Conservation (phyloP, 2,113 vertebrate species). For the Microcebus griseorufus region DNA sequence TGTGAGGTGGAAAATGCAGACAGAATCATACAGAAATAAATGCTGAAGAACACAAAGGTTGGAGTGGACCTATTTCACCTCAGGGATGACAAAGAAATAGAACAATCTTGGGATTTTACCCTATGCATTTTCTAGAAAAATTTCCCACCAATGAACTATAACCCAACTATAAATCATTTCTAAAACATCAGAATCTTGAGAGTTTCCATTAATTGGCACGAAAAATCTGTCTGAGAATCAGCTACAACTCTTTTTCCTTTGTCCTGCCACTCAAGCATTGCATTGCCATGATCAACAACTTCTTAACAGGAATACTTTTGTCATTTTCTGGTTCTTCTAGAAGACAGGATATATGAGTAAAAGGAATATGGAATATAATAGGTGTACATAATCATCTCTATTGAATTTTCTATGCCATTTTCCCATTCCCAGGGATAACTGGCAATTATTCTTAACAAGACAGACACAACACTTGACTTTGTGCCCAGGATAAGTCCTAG, state of each 20-base stretch:
- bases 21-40: constrained; percentile 19
- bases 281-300: not conserved
- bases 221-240: not conserved
- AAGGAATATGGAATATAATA: not conserved
- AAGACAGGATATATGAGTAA: not conserved
- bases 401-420: not conserved
- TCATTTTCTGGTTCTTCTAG: not conserved
- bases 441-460: not conserved
- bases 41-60: not conserved
- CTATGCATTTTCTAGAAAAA: not conserved
- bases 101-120: not conserved
- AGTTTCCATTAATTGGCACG: not conserved
- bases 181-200: not conserved
- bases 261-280: not conserved
- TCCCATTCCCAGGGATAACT: not conserved
- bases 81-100: not conserved
- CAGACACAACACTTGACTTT: not conserved
- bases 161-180: not conserved
- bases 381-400: not conserved
- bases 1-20: not conserved
- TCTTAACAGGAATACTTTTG: not conserved
- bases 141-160: not conserved
- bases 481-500: not conserved
- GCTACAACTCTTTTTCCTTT: not conserved
- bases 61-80: not conserved